A percentile compares a stretch with the other conserved stretches of the same genome.
phyloP scores from a whole-genome alignment of 1,140 invertebrate genomes.

The Calephelis nemesis region DNA sequence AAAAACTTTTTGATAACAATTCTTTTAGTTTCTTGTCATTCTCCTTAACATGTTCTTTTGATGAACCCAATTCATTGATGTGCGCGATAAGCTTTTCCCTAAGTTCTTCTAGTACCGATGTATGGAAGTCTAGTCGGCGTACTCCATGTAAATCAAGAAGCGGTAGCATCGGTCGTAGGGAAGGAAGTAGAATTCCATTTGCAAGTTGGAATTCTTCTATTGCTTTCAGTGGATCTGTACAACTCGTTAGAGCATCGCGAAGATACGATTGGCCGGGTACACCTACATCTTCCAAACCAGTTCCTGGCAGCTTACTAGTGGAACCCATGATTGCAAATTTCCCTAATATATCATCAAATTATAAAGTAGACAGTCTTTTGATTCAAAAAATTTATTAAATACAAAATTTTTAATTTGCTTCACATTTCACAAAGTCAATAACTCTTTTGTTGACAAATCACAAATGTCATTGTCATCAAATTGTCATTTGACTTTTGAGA shows the following conservation, averaged over 20 bases:
- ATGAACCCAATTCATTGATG: constrained; percentile 92
- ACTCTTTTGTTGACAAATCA: too few species aligned
- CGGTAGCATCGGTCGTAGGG: constrained; percentile 95
- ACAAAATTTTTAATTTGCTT: neutral
- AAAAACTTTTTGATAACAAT: constrained; percentile 94
- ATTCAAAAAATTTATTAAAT: neutral
- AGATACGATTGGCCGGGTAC: constrained; percentile 94
- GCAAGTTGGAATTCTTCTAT: constrained; percentile 98
- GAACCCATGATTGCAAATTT: constrained; percentile 53
- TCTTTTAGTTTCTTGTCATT: constrained; percentile 94
- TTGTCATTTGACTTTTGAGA: too few species aligned
- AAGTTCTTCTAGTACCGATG: constrained; percentile 95
- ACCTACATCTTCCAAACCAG: constrained; percentile 91
- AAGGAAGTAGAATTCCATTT: constrained; percentile 96
- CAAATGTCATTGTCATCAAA: too few species aligned
- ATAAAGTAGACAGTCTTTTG: neutral
- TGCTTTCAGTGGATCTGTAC: constrained; percentile 96
- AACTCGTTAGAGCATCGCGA: constrained; percentile 95
- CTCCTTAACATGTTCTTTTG: constrained; percentile 85
- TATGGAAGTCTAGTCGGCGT: constrained; percentile 95
- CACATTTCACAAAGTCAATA: too few species aligned
- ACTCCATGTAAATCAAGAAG: constrained; percentile 96
- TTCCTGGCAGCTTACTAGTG: constrained; percentile 70
- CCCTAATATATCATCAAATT: neutral
- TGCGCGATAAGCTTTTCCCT: constrained; percentile 92